Conservation (phyloP, 2,888 invertebrate genomes). For the Iphiclides podalirius region DNA sequence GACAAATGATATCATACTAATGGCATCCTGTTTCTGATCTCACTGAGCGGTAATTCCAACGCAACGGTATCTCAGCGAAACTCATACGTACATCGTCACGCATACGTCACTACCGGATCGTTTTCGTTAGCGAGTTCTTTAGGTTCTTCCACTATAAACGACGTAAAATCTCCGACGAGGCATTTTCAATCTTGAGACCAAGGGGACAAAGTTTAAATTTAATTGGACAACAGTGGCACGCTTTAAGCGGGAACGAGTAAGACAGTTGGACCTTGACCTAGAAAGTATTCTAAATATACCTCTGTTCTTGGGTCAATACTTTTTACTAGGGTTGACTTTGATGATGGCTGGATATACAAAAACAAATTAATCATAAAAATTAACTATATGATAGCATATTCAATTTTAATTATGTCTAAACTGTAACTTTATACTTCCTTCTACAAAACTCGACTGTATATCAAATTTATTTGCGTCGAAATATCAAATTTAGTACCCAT, state of each 20-base stretch:
- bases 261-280: conserved; percentile 15
- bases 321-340: no score
- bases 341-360: no score
- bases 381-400: no score
- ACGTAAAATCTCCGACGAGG: no score
- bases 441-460: no score
- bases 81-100: not conserved
- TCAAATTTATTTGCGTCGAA: no score
- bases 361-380: no score
- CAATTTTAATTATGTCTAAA: no score
- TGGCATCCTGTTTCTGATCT: not conserved
- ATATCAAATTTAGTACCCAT: no score
- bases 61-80: conserved; percentile 3
- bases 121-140: no score
- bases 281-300: conserved; percentile 14
- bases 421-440: no score
- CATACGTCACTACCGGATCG: not conserved
- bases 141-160: no score
- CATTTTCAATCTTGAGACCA: conserved; percentile 3
- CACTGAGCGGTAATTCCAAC: not conserved
- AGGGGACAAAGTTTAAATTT: not conserved
- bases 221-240: not conserved
- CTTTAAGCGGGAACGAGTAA: not conserved
- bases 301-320: not conserved
- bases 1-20: conserved; percentile 3